Base-by-base conservation (phyloP, 2,797 vertebrate genomes). In the Chelmon rostratus region DNA sequence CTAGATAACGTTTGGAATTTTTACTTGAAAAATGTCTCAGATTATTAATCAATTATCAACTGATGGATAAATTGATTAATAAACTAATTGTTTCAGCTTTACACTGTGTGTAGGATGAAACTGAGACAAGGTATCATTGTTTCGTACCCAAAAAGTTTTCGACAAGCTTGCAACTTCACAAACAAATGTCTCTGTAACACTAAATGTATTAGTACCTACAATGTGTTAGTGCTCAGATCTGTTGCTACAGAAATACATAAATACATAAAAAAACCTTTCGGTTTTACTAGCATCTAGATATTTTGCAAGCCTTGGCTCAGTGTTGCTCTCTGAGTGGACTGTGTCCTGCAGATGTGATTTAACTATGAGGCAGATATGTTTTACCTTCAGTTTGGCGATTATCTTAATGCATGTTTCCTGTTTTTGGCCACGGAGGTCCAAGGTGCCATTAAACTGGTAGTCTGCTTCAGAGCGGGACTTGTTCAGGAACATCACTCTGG, bases 341-440 rank as follows among this genome's bases (percentile, higher is more conserved):
- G 18, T 63, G 28, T 56, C 18, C 40, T 54, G 38, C 21, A 12
- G 3, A n/a, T 64, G 62, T 46, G 7, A 16, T 76, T 47, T 10
- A 40, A 52, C n/a, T 47, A 3, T 11, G 1, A 64, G 18, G 73
- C 40, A 33, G 28, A 74, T 31, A 8, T 52, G 47, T 76, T 75
- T 90, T 93, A 98, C 98, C 96, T 97, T 97, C 6, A 99, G 91
- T 84, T 89, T 91, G 23, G 97, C 95, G 57, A 80, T 90, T 1
- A 95, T 88, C 44, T 90, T 94, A 68, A 96, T 89, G 83, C 98
- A 99, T 0, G 74, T 53, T 72, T 77, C 90, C 47, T 94, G 94
- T 25, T 96, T 96, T 91, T 97, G 98, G 19, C 93, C 91, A 3
- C 79, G 91, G 16, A 99, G 93, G 21, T 93, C 95, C 37, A 98